A percentile compares a stretch with the other conserved stretches of the same genome.
Evolutionary conservation across 2,888 invertebrate genomes (phyloP).

Genomic region (Polyommatus iphigenia): DNA sequence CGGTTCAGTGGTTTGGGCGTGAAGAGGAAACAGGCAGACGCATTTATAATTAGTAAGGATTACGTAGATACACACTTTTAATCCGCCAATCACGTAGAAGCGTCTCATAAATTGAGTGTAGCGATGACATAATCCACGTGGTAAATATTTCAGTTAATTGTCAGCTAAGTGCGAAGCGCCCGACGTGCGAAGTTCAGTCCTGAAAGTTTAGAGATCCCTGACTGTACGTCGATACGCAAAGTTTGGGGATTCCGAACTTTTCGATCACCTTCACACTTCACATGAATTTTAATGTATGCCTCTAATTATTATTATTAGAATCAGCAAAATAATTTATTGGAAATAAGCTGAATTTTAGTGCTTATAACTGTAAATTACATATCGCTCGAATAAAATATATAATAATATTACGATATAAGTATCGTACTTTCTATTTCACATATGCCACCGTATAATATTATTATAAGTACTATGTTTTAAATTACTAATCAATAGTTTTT

Average conservation of each 20-base stretch:
- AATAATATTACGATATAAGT: too few relatives aligned
- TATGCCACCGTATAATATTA: too few relatives aligned
- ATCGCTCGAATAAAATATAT: too few relatives aligned
- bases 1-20: too few relatives aligned
- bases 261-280: conserved; percentile 9
- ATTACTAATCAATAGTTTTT: too few relatives aligned
- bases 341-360: background rate
- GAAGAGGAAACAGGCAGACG: too few relatives aligned
- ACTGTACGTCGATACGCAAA: background rate
- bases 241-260: background rate
- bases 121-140: background rate
- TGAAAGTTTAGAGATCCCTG: background rate
- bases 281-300: background rate
- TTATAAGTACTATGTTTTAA: too few relatives aligned
- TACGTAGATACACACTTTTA: too few relatives aligned
- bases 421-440: too few relatives aligned
- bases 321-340: background rate
- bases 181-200: background rate
- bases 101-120: background rate
- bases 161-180: background rate
- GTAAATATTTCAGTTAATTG: background rate
- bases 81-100: background rate
- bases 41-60: too few relatives aligned
- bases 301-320: background rate
- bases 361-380: too few relatives aligned